phyloP scores from a whole-genome alignment of 37 sponge, comb jelly and placozoan genomes.

The Cladorhizidae sp. region DNA sequence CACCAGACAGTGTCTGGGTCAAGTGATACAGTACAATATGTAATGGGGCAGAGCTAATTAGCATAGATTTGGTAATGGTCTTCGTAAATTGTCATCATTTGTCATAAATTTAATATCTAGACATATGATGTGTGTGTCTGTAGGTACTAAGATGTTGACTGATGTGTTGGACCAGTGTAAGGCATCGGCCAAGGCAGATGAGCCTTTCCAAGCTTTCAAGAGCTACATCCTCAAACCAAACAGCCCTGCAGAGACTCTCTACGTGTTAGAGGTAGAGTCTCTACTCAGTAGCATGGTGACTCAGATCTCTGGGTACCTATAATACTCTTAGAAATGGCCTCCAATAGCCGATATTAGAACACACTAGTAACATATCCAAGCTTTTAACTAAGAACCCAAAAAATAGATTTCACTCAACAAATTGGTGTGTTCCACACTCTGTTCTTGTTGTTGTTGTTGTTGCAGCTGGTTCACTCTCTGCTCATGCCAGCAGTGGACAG shows the following conservation, averaged over 20 bases:
- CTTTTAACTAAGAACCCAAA: too few relatives aligned
- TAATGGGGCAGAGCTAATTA: too few relatives aligned
- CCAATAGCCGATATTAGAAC: not conserved
- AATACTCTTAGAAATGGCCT: too few relatives aligned
- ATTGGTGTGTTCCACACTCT: not conserved
- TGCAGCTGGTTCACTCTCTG: slow-evolving; percentile 62
- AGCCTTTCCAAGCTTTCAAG: slow-evolving; percentile 12
- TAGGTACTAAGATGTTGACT: slow-evolving; percentile 36
- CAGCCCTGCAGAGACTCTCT: slow-evolving; percentile 60
- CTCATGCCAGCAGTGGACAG: slow-evolving; percentile 78
- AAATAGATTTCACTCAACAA: too few relatives aligned
- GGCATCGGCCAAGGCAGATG: slow-evolving; percentile 28
- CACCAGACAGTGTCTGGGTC: too few relatives aligned
- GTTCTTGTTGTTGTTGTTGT: slow-evolving; percentile 1
- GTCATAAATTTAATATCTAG: too few relatives aligned
- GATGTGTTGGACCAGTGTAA: slow-evolving; percentile 52
- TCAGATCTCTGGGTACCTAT: too few relatives aligned
- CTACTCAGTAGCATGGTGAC: too few relatives aligned
- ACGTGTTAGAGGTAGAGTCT: slow-evolving; percentile 58
- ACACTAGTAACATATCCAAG: not conserved
- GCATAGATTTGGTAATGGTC: too few relatives aligned
- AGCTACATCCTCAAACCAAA: slow-evolving; percentile 18
- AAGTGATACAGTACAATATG: too few relatives aligned
- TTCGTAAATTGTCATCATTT: too few relatives aligned
- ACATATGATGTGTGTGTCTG: not conserved